A percentile compares a stretch with the other conserved stretches of the same genome.
Evolutionary conservation across 2,888 invertebrate species (phyloP).

Genomic region (Sphecodes monilicornis): DNA sequence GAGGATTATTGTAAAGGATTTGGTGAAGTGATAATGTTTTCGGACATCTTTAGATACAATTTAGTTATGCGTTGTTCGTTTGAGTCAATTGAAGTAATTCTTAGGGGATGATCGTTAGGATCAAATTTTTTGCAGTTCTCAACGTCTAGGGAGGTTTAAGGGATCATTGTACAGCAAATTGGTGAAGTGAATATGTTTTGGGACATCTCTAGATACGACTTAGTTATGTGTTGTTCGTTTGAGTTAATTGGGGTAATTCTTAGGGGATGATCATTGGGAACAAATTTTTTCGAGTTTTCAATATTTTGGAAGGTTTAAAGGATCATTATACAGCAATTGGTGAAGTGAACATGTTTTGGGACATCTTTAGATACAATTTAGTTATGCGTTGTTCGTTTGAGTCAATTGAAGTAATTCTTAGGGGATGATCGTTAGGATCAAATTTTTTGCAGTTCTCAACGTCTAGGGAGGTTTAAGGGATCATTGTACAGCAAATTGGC

Average conservation of each 20-base stretch:
- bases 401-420: too few species aligned
- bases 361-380: background rate
- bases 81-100: too few species aligned
- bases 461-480: background rate
- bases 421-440: background rate
- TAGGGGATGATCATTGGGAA: background rate
- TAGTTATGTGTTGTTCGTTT: too few species aligned
- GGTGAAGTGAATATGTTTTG: background rate
- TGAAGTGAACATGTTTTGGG: background rate
- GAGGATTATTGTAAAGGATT: background rate
- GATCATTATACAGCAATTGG: background rate
- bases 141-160: too few species aligned
- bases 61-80: background rate
- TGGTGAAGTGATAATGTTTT: background rate
- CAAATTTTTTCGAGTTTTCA: background rate
- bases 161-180: background rate
- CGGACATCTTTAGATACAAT: background rate
- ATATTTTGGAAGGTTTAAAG: background rate
- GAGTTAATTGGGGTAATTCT: background rate
- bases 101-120: background rate
- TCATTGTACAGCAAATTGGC: background rate
- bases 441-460: too few species aligned
- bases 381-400: background rate
- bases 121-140: too few species aligned
- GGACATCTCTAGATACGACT: background rate